A percentile compares a stretch with the other conserved stretches of the same genome.
phyloP scores from a whole-genome alignment of 2,113 vertebrate species.

The Silurus asotus region DNA sequence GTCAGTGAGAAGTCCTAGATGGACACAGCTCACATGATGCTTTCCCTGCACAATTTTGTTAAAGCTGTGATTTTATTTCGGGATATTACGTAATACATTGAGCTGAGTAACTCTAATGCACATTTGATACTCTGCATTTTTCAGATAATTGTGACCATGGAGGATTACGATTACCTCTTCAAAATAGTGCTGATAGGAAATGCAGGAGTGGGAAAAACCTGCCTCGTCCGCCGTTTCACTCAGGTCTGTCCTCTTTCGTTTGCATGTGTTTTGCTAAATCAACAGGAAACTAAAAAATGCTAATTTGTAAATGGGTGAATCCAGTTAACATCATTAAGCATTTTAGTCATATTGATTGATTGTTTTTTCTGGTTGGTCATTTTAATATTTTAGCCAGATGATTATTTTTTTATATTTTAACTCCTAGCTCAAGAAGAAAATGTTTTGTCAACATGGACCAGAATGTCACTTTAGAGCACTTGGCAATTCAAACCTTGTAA shows the following conservation, averaged over 20 bases:
- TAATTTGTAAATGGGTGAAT: background rate
- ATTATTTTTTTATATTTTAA: background rate
- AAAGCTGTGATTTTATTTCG: background rate
- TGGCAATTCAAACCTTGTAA: background rate
- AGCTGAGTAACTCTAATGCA: background rate
- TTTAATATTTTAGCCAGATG: background rate
- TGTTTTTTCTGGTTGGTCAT: background rate
- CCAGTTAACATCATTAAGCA: background rate
- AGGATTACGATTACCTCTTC: conserved; percentile 99
- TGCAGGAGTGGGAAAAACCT: conserved; percentile 98
- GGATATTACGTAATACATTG: background rate
- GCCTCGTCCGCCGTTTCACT: conserved; percentile 96
- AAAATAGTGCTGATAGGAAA: conserved; percentile 99
- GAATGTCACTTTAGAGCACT: background rate
- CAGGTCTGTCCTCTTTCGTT: conserved; percentile 78
- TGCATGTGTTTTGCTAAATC: background rate
- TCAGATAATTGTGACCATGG: conserved; percentile 95
- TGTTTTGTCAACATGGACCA: too few species aligned
- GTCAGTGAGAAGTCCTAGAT: background rate
- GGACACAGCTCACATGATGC: background rate
- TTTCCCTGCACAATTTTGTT: background rate
- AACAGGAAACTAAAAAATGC: background rate
- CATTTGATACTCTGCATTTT: conserved; percentile 31
- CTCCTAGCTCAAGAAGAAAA: background rate
- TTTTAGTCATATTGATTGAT: background rate